Evolutionary conservation across 2,797 vertebrate species (phyloP).

Genomic region (Platyrinchus mystaceus): DNA sequence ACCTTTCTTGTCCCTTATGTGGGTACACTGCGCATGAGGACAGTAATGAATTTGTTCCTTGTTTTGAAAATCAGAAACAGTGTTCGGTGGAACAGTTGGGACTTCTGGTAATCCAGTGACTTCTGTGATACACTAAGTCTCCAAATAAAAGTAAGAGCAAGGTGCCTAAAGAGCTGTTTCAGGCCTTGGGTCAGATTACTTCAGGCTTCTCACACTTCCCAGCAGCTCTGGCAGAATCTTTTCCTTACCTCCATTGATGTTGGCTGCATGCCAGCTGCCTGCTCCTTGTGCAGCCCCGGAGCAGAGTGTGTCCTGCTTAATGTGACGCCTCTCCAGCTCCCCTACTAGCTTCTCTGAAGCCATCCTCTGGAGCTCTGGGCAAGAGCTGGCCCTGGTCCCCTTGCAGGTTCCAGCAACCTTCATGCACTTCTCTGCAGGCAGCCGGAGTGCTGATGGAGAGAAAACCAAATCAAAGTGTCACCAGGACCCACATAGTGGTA

Average conservation of each 20-base stretch:
- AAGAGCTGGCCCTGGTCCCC: background rate
- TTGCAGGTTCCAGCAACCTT: background rate
- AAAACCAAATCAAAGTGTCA: background rate
- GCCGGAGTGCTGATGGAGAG: background rate
- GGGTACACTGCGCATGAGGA: background rate
- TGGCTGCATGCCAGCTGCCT: background rate
- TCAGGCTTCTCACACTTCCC: background rate
- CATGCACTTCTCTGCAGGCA: background rate
- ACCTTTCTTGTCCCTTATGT: background rate
- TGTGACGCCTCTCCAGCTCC: background rate
- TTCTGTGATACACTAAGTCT: background rate
- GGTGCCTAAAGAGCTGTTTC: background rate
- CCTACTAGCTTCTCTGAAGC: background rate
- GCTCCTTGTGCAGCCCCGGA: background rate
- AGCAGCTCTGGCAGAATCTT: background rate
- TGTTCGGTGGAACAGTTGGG: background rate
- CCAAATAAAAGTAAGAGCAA: background rate
- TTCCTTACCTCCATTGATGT: background rate
- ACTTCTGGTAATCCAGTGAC: background rate
- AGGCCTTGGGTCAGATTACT: background rate
- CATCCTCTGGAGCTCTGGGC: no score
- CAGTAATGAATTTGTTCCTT: background rate
- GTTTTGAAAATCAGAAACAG: background rate
- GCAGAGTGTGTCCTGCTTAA: background rate
- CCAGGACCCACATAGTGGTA: rapidly evolving